Base-by-base conservation (phyloP, 2,888 invertebrate species). In the Dasysyrphus albostriatus region DNA sequence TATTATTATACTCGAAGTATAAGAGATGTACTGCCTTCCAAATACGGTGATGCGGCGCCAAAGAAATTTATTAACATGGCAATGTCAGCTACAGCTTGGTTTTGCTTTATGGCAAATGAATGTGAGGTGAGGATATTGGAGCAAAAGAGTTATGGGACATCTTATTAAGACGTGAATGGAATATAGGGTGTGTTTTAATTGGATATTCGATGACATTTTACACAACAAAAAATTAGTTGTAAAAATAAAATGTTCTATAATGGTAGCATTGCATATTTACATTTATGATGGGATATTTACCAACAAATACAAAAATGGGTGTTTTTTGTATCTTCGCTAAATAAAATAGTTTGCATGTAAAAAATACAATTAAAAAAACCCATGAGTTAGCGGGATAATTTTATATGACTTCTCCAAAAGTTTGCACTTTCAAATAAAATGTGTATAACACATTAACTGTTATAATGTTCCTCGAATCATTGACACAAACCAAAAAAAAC, bases 1-100 rank as follows among this genome's bases (percentile, higher is more conserved):
- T 70, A 29, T 37, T 42, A 49, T 24, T 19, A 24, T 24, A 37
- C 6, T 42, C 5, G 32, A 34, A 16, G 58, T 56, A 14, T 3
- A 65, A 75, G 74, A 79, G 58, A 59, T 72, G 72, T 54, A 32
- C 58, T 75, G 65, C 67, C 54, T 32, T 59, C 87, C 83, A 34
- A 87, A 87, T 83, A 87, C 75, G 87, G 87, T 58, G 37, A 65
- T 19, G 83, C 87, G 87, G 87, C 87, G 87, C 87, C 87, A 83
- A 59, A 83, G 87, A 82, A 77, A 82, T 85, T 73, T 85, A 82
- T 74, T 73, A 77, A 82, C 82, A 77, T 81, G 82, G 73, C 24
- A 19, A 74, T 14, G 73, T 16, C 32, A 44, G 44, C 42, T 49
- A n/a, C 24, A 24, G 14, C 12, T 19, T 6, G 37, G 19, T 2